These are phyloP conservation scores for Sinocyclocheilus grahami DNA, from an alignment of 2,113 vertebrate genomes.

Conservation along the genomic window DNA sequence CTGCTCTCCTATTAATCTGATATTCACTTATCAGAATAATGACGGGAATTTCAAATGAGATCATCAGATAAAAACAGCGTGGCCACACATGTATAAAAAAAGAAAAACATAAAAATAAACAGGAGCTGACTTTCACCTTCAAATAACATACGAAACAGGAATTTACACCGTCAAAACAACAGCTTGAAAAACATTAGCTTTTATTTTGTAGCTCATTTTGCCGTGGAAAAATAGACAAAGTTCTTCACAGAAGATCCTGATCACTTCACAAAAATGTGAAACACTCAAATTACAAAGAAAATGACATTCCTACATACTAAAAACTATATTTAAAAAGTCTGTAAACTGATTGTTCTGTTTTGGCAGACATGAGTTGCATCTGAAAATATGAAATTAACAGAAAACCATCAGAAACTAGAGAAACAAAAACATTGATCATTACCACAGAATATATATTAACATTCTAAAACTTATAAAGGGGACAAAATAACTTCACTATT, in stretches of 20 bases:
- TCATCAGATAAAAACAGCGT: neutral
- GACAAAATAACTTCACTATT: neutral
- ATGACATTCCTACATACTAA: slow-evolving; percentile 13
- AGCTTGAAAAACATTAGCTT: slow-evolving; percentile 59
- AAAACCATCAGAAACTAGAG: neutral
- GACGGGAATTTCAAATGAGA: neutral
- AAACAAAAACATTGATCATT: slow-evolving; percentile 11
- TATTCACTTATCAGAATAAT: neutral
- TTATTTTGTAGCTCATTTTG: slow-evolving; percentile 67
- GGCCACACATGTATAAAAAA: neutral
- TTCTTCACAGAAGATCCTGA: slow-evolving; percentile 81
- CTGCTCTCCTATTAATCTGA: no score
- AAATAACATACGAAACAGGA: neutral
- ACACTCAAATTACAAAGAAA: slow-evolving; percentile 53
- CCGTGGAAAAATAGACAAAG: slow-evolving; percentile 68
- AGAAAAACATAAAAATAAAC: neutral
- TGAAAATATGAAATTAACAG: neutral
- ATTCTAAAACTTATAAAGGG: neutral
- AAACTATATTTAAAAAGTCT: neutral
- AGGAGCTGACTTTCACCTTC: neutral
- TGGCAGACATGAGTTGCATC: neutral
- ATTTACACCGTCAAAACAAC: neutral
- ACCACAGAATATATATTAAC: neutral
- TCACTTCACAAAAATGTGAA: slow-evolving; percentile 81
- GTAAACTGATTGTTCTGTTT: slow-evolving; percentile 30